These are phyloP conservation scores for Gouania willdenowi DNA, from an alignment of 2,797 vertebrate genomes.

Conservation along the genomic window DNA sequence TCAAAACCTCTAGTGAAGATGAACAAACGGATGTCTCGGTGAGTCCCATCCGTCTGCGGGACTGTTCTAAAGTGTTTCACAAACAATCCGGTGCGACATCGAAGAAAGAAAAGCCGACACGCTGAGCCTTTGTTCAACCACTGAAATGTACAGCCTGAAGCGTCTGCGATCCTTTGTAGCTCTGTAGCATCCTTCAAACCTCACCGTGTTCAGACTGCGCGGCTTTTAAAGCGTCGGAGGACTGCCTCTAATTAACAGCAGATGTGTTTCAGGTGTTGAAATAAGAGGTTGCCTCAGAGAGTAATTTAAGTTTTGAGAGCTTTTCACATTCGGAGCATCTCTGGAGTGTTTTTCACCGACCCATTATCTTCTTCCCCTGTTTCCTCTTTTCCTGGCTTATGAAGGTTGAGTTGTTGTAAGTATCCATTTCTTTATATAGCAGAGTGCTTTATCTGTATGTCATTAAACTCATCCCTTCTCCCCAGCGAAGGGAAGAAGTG, in stretches of 20 bases:
- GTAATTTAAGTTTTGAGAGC: constrained; percentile 36
- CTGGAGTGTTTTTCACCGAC: no score
- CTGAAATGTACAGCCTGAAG: constrained; percentile 14
- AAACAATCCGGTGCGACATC: constrained; percentile 23
- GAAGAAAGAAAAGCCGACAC: constrained; percentile 18
- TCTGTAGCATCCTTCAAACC: constrained; percentile 16
- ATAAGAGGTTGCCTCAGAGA: constrained; percentile 36
- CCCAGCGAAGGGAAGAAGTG: no score
- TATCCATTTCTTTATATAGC: no score
- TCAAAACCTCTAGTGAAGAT: constrained; percentile 4
- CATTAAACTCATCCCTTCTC: no score
- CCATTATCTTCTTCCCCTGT: no score
- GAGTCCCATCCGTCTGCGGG: constrained; percentile 31
- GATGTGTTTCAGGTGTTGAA: constrained; percentile 33
- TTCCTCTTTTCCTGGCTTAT: no score
- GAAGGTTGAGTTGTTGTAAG: no score
- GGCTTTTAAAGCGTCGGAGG: constrained; percentile 30
- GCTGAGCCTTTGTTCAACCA: constrained; percentile 21
- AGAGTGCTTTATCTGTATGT: no score
- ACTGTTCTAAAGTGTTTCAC: constrained; percentile 31
- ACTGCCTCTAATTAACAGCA: constrained; percentile 60
- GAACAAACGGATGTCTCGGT: constrained; percentile 11
- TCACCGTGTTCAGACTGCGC: constrained; percentile 23
- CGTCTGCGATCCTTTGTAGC: constrained; percentile 18
- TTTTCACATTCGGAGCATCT: constrained; percentile 13